Evolutionary conservation across 2,113 vertebrate species (phyloP).

Genomic region (Calidris pygmaea): DNA sequence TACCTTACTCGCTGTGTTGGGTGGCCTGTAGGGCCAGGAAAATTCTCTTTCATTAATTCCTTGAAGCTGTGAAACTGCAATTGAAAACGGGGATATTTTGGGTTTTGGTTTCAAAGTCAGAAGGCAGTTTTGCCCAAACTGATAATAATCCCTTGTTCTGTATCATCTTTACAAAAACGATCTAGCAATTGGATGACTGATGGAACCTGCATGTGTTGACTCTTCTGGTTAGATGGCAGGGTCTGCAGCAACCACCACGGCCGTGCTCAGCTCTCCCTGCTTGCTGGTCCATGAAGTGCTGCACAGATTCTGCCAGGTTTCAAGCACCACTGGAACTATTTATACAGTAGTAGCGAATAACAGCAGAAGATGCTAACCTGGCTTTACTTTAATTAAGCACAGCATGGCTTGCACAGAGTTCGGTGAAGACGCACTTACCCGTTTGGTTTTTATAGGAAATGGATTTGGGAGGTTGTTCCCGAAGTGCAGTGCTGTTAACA

Average conservation of each 20-base stretch:
- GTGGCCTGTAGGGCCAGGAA: not conserved
- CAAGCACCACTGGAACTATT: not conserved
- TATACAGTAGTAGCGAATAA: not conserved
- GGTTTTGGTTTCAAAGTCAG: not conserved
- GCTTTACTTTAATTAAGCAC: not conserved
- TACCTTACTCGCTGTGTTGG: not conserved
- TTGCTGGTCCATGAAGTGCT: not conserved
- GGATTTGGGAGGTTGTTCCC: not conserved
- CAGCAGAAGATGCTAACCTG: not conserved
- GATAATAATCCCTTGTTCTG: not conserved
- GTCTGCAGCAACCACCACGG: not conserved
- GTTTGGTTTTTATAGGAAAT: not conserved
- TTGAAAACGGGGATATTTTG: not conserved
- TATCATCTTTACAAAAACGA: not conserved
- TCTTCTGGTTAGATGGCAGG: not conserved
- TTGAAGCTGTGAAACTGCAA: not conserved
- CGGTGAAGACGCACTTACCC: not conserved
- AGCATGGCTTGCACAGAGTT: not conserved
- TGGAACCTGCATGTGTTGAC: not conserved
- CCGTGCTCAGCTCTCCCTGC: not conserved
- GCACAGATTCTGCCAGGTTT: not conserved
- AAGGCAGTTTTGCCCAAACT: not conserved
- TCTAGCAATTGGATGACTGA: not conserved
- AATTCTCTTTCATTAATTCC: not conserved
- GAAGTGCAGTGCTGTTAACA: constrained; percentile 10